Percentiles rank a stretch among this genome's conserved stretches.
phyloP scores from a whole-genome alignment of 2,113 vertebrate genomes.

The Brienomyrus longianalis region DNA sequence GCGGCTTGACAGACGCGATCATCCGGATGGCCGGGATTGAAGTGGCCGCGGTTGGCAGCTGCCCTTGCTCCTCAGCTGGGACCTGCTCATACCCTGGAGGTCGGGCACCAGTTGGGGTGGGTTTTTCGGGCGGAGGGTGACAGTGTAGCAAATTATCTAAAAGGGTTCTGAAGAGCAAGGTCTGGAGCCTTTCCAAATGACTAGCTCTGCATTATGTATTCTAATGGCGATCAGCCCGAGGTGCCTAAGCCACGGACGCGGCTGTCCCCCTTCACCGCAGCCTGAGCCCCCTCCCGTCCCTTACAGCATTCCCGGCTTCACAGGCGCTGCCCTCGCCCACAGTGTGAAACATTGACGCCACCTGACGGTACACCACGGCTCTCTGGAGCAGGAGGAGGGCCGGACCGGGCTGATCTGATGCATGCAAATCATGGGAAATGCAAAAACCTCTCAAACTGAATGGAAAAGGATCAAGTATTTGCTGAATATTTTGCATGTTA shows the following conservation, averaged over 20 bases:
- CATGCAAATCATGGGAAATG: background rate
- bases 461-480: conserved; percentile 33
- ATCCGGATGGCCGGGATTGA: conserved; percentile 62
- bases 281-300: conserved; percentile 20
- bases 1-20: conserved; percentile 69
- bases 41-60: conserved; percentile 64
- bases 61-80: conserved; percentile 63
- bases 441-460: conserved; percentile 6
- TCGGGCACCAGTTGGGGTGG: conserved; percentile 39
- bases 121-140: conserved; percentile 30
- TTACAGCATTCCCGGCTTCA: conserved; percentile 21
- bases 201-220: conserved; percentile 53
- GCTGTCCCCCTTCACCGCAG: conserved; percentile 25
- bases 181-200: conserved; percentile 63
- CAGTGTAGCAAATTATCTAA: conserved; percentile 49
- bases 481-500: background rate
- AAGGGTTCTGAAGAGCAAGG: conserved; percentile 57
- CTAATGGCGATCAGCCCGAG: conserved; percentile 46
- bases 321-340: background rate
- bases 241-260: conserved; percentile 34
- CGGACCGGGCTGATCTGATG: background rate
- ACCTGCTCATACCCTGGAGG: conserved; percentile 47
- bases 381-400: background rate
- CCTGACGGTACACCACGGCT: conserved; percentile 24
- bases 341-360: conserved; percentile 22